A percentile compares a stretch with the other conserved stretches of the same genome.
These are phyloP conservation scores for Tinea semifulvella DNA, from an alignment of 2,888 invertebrate species.

Conservation along the genomic window DNA sequence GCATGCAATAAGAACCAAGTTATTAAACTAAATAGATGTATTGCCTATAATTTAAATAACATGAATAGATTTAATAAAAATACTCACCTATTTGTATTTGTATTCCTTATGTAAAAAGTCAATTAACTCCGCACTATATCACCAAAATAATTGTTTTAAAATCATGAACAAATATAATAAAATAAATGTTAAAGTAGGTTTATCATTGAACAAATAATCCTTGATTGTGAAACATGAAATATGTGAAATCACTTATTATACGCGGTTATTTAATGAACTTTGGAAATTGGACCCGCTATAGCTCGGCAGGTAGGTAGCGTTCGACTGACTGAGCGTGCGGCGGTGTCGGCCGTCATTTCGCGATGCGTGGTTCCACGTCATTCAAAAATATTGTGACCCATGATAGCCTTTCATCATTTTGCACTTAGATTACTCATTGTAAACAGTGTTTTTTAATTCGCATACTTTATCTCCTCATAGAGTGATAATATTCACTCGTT, in stretches of 20 bases:
- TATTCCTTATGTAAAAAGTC: too few relatives aligned
- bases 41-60: too few relatives aligned
- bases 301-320: not conserved
- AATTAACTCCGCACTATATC: too few relatives aligned
- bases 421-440: not conserved
- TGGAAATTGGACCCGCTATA: not conserved
- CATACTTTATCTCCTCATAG: not conserved
- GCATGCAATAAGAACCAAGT: too few relatives aligned
- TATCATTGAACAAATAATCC: not conserved
- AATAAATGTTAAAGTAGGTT: too few relatives aligned
- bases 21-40: too few relatives aligned
- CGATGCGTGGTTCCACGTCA: conserved; percentile 8
- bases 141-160: too few relatives aligned
- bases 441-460: not conserved
- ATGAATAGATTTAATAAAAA: too few relatives aligned
- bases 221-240: conserved; percentile 2
- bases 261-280: not conserved
- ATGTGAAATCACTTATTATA: not conserved
- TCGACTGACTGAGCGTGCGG: not conserved
- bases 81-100: too few relatives aligned
- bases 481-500: too few relatives aligned
- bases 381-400: not conserved
- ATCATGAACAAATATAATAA: too few relatives aligned
- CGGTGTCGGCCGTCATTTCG: not conserved
- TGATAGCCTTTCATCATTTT: conserved; percentile 5